phyloP scores from a whole-genome alignment of 1,140 invertebrate species.

The Ostrea edulis region DNA sequence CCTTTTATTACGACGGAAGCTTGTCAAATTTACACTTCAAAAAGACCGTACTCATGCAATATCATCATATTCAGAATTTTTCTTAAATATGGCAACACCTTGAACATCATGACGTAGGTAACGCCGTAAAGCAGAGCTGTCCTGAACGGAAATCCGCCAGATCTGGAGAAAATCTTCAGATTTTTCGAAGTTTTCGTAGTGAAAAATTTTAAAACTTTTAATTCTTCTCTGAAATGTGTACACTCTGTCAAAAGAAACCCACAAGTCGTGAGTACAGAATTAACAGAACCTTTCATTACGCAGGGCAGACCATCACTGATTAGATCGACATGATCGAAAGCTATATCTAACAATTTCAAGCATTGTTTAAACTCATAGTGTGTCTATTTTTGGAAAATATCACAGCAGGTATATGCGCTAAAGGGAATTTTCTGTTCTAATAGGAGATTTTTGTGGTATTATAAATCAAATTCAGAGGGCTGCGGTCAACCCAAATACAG shows the following conservation, averaged over 20 bases:
- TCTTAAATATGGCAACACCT: background rate
- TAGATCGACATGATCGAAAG: background rate
- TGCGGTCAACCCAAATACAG: constrained; percentile 3
- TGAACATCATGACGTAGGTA: background rate
- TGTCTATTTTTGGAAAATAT: background rate
- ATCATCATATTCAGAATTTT: background rate
- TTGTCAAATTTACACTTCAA: background rate
- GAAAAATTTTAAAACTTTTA: too few relatives aligned
- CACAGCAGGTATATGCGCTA: background rate
- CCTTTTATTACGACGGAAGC: background rate
- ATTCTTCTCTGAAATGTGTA: too few relatives aligned
- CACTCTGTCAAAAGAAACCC: background rate
- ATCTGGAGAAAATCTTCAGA: background rate
- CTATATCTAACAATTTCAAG: background rate
- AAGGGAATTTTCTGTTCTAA: constrained; percentile 7
- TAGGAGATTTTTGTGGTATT: constrained; percentile 7
- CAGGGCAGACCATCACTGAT: background rate
- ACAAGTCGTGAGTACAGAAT: background rate
- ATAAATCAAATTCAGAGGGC: constrained; percentile 10
- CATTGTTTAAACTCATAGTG: background rate
- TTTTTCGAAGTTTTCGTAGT: too few relatives aligned
- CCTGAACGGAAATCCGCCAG: background rate
- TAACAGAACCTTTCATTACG: background rate
- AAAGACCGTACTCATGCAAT: background rate
- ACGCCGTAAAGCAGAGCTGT: background rate